A percentile compares a stretch with the other conserved stretches of the same genome.
These are phyloP conservation scores for Rhaphigaster nebulosa DNA, from an alignment of 2,888 invertebrate species.

Conservation along the genomic window DNA sequence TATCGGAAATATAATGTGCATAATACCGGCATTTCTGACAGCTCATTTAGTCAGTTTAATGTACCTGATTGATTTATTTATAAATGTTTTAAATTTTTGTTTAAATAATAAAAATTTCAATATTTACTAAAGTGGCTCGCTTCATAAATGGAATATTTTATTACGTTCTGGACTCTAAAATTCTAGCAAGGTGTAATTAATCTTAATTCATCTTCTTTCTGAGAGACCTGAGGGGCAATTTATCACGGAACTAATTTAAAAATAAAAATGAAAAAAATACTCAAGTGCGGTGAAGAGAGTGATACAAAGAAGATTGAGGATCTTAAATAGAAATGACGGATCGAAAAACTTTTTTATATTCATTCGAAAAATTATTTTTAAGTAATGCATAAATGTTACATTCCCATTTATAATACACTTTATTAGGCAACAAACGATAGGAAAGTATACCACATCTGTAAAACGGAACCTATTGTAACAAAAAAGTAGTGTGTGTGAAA, in stretches of 20 bases:
- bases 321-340: neutral
- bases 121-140: neutral
- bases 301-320: neutral
- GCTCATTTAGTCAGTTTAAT: no score
- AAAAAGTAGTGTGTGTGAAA: no score
- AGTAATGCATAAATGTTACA: neutral
- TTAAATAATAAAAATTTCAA: neutral
- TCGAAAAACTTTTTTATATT: neutral
- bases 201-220: constrained; percentile 14
- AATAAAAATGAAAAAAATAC: neutral
- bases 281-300: neutral
- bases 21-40: no score
- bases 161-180: neutral
- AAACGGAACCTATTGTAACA: no score
- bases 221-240: neutral
- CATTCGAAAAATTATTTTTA: neutral
- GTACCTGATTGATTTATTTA: no score
- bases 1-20: no score
- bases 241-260: neutral
- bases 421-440: neutral
- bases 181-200: neutral
- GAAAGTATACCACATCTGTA: no score
- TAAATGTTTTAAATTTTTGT: neutral
- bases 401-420: neutral
- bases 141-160: neutral